Evolutionary conservation across 2,797 vertebrate genomes (phyloP), one percentile per base, ranked within the genome.

Genomic region (Acanthurus tractus): DNA sequence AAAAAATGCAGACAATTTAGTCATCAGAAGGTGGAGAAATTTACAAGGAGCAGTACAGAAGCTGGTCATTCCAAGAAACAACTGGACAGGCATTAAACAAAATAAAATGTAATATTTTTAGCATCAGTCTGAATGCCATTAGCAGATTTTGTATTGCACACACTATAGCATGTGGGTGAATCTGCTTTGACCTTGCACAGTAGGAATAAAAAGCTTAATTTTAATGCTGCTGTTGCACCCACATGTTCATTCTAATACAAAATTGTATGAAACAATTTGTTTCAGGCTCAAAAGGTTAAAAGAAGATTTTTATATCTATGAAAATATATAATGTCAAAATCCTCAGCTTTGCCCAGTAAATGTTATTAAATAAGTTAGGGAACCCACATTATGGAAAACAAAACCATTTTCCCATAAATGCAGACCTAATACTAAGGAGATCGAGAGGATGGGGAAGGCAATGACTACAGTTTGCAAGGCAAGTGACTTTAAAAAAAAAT

Each of bases 101-200:
- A 46, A 25, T 45, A 44, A 58, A 72, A 53, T 45, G 14, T 50
- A 8, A 25, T n/a, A 15, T 71, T 68, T 63, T 45, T 23, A 48
- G 63, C 53, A 58, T 68, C 42, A 44, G 40, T 52, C 59, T 48
- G 23, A 53, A 18, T 45, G 15, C 56, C 34, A 22, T 50, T 18
- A 46, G 66, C 65, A 61, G 57, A 57, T 57, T 64, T 57, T 13
- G 55, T 23, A 49, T 25, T 17, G 42, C 48, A 25, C 23, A 63
- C 44, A 78, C 63, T 63, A 54, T 0, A 48, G 34, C 68, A 73
- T 62, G 78, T 57, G 61, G 52, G 58, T 68, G 34, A 55, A 38
- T 66, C 20, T 22, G 23, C 49, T 59, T 22, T 55, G 70, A 80
- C 50, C 12, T 75, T 17, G 18, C 29, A 55, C 55, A 14, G 1